Conservation (phyloP, 1,140 invertebrate species). For the Nebria ingens region DNA sequence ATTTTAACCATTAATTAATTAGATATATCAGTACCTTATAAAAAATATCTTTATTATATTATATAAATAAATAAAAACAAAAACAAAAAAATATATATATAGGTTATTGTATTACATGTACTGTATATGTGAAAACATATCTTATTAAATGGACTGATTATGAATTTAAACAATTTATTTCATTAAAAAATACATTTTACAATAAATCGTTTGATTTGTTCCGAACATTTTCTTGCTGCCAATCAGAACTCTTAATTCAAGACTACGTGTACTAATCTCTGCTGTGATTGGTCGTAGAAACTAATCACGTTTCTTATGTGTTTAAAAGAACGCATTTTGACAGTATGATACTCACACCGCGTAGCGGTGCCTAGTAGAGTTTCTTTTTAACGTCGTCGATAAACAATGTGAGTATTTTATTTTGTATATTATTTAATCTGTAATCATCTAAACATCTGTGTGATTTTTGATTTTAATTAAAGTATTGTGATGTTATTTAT, state of each 20-base stretch:
- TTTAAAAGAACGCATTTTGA: too few relatives aligned
- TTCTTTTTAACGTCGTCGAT: not conserved
- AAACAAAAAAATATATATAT: too few relatives aligned
- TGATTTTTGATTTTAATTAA: too few relatives aligned
- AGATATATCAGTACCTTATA: not conserved
- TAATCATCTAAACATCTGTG: not conserved
- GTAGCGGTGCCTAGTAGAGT: not conserved
- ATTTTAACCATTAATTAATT: not conserved
- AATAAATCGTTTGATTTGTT: too few relatives aligned
- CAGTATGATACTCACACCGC: too few relatives aligned
- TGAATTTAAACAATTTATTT: conserved; percentile 6
- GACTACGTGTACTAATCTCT: too few relatives aligned
- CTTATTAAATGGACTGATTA: conserved; percentile 12
- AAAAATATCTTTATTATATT: not conserved
- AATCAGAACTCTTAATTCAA: too few relatives aligned
- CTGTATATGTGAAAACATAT: conserved; percentile 12
- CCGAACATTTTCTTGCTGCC: too few relatives aligned
- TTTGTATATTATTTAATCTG: not conserved
- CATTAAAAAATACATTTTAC: too few relatives aligned
- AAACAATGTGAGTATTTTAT: conserved; percentile 3
- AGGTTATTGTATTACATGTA: conserved; percentile 9
- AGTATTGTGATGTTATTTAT: not conserved
- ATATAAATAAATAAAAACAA: not conserved
- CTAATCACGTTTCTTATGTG: too few relatives aligned
- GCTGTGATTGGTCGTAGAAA: too few relatives aligned